phyloP scores from a whole-genome alignment of 1,140 invertebrate genomes.

The Lysiphlebus fabarum region DNA sequence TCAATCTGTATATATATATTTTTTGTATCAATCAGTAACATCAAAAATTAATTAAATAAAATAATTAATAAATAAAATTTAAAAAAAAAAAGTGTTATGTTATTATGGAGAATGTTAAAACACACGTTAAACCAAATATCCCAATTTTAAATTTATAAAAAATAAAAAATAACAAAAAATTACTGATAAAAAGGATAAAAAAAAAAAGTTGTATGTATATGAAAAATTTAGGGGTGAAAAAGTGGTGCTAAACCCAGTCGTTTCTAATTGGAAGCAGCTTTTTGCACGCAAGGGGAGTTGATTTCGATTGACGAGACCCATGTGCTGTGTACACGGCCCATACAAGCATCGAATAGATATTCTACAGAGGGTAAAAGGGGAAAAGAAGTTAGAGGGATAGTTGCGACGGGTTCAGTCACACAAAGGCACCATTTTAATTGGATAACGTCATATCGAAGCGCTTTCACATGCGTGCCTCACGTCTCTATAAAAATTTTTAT shows the following conservation, averaged over 20 bases:
- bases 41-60: too few species aligned
- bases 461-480: slow-evolving; percentile 43
- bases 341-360: slow-evolving; percentile 13
- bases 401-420: slow-evolving; percentile 46
- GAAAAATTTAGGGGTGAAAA: slow-evolving; percentile 15
- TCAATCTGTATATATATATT: too few species aligned
- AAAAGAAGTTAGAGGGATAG: slow-evolving; percentile 26
- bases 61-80: too few species aligned
- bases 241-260: slow-evolving; percentile 24
- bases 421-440: slow-evolving; percentile 53
- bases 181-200: not conserved
- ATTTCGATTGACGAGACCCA: slow-evolving; percentile 42
- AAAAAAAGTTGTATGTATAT: not conserved
- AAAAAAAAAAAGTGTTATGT: too few species aligned
- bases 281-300: slow-evolving; percentile 40
- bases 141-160: not conserved
- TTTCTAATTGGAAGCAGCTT: slow-evolving; percentile 48
- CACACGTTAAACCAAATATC: too few species aligned
- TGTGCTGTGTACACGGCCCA: slow-evolving; percentile 24
- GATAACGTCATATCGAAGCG: slow-evolving; percentile 50
- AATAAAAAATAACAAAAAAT: not conserved
- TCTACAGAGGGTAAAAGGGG: slow-evolving; percentile 1
- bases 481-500: slow-evolving; percentile 38
- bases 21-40: too few species aligned
- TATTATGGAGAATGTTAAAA: too few species aligned